phyloP scores from a whole-genome alignment of 2,888 invertebrate genomes.

The Suillia variegata region DNA sequence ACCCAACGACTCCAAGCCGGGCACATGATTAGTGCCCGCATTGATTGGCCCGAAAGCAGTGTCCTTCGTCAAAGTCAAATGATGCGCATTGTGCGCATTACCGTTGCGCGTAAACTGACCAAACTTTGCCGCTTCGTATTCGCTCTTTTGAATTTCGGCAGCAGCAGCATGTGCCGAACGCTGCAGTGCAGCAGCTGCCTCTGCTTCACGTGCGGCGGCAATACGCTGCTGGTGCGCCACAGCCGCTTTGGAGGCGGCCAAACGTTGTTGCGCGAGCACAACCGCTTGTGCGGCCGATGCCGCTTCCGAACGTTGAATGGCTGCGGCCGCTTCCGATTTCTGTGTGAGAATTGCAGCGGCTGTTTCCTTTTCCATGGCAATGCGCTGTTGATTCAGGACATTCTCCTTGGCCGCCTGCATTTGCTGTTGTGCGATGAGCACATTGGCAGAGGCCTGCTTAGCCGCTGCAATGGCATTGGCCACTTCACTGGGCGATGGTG shows the following conservation, averaged over 20 bases:
- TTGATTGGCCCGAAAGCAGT: conserved; percentile 63
- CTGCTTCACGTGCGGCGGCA: conserved; percentile 74
- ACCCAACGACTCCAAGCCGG: conserved; percentile 47
- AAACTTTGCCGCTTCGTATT: conserved; percentile 67
- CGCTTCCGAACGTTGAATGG: conserved; percentile 71
- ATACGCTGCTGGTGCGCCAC: conserved; percentile 75
- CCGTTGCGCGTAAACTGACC: conserved; percentile 69
- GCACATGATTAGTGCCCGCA: conserved; percentile 53
- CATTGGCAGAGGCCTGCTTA: conserved; percentile 74
- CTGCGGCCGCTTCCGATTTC: conserved; percentile 71
- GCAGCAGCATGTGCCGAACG: conserved; percentile 74
- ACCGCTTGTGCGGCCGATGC: conserved; percentile 71
- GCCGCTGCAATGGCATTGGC: conserved; percentile 75
- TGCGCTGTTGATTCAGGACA: conserved; percentile 72
- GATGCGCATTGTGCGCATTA: conserved; percentile 65
- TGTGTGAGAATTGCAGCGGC: conserved; percentile 70
- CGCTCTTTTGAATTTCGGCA: conserved; percentile 71
- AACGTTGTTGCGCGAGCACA: conserved; percentile 71
- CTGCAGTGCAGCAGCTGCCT: conserved; percentile 74
- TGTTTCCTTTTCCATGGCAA: conserved; percentile 76
- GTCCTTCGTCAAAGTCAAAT: conserved; percentile 67
- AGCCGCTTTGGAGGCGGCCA: conserved; percentile 72
- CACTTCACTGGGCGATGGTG: conserved; percentile 69
- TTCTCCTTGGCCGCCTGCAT: conserved; percentile 76
- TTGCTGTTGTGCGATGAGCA: conserved; percentile 73